Percentiles rank a stretch among this genome's conserved stretches.
phyloP scores from a whole-genome alignment of 2,797 vertebrate genomes.

The Thunnus albacares region DNA sequence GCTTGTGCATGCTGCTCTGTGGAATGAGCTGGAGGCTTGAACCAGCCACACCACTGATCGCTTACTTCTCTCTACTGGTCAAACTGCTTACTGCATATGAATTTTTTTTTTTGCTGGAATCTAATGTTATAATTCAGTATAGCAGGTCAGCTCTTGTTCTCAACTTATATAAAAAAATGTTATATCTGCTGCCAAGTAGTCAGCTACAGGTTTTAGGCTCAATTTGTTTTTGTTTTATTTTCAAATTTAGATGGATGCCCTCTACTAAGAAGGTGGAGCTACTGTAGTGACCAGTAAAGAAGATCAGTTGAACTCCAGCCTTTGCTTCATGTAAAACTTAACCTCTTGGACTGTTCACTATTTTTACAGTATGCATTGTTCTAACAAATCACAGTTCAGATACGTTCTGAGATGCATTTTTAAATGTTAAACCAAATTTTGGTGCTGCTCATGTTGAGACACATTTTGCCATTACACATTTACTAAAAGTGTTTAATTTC shows the following conservation, averaged over 20 bases:
- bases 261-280: not conserved
- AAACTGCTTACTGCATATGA: slow-evolving; percentile 38
- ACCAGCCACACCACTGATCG: slow-evolving; percentile 26
- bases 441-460: slow-evolving; percentile 49
- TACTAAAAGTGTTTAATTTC: slow-evolving; percentile 11
- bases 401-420: slow-evolving; percentile 4
- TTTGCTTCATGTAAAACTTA: slow-evolving; percentile 2
- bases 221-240: slow-evolving; percentile 30
- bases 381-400: not conserved
- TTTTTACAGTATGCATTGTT: slow-evolving; percentile 19
- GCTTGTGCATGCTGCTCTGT: slow-evolving; percentile 8
- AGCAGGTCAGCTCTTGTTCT: slow-evolving; percentile 11
- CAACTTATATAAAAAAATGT: slow-evolving; percentile 33
- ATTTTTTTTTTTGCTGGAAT: slow-evolving; percentile 3
- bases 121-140: not conserved
- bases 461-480: slow-evolving; percentile 15
- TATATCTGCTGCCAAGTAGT: not conserved
- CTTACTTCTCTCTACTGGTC: slow-evolving; percentile 69
- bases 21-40: slow-evolving; percentile 36
- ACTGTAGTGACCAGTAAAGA: not conserved
- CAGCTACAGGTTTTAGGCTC: not conserved
- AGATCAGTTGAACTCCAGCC: not conserved
- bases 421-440: slow-evolving; percentile 16
- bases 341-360: slow-evolving; percentile 1
- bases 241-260: not conserved